A percentile compares a stretch with the other conserved stretches of the same genome.
Conservation (phyloP, 2,888 invertebrate species). For the Melieria crassipennis region DNA sequence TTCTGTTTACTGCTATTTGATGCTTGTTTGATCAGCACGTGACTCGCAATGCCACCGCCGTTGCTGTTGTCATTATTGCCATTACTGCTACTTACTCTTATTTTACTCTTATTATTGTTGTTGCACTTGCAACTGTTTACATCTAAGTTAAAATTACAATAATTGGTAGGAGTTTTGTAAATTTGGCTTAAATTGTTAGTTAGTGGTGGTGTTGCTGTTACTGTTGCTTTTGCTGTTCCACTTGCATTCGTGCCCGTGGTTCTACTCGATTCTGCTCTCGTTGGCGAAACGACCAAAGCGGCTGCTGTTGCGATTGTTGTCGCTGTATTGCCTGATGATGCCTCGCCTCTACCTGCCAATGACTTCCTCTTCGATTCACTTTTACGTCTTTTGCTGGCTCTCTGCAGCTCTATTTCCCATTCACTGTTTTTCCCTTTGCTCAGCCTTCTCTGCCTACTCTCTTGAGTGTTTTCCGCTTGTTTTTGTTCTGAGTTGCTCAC, state of each 20-base stretch:
- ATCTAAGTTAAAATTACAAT: conserved; percentile 1
- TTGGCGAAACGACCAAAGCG: too few relatives aligned
- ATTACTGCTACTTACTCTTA: not conserved
- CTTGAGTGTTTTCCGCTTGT: too few relatives aligned
- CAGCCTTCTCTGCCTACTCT: too few relatives aligned
- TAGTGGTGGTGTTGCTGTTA: conserved; percentile 1
- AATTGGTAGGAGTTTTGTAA: not conserved
- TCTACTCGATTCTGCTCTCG: too few relatives aligned
- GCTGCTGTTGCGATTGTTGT: too few relatives aligned
- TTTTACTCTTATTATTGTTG: conserved; percentile 1
- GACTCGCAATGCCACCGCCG: not conserved
- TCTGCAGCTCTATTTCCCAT: too few relatives aligned
- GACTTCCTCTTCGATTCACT: too few relatives aligned
- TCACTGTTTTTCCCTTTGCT: too few relatives aligned
- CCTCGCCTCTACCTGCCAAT: too few relatives aligned
- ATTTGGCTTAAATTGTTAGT: conserved; percentile 10
- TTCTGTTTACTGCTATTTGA: not conserved
- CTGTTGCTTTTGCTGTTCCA: not conserved
- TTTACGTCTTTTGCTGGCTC: too few relatives aligned
- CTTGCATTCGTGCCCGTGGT: not conserved
- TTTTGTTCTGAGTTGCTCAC: too few relatives aligned
- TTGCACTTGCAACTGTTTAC: not conserved
- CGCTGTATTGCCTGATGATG: too few relatives aligned
- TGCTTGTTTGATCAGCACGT: not conserved
- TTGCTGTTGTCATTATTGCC: conserved; percentile 50